These are phyloP conservation scores for Sphecodes monilicornis DNA, from an alignment of 2,888 invertebrate genomes.

Conservation along the genomic window DNA sequence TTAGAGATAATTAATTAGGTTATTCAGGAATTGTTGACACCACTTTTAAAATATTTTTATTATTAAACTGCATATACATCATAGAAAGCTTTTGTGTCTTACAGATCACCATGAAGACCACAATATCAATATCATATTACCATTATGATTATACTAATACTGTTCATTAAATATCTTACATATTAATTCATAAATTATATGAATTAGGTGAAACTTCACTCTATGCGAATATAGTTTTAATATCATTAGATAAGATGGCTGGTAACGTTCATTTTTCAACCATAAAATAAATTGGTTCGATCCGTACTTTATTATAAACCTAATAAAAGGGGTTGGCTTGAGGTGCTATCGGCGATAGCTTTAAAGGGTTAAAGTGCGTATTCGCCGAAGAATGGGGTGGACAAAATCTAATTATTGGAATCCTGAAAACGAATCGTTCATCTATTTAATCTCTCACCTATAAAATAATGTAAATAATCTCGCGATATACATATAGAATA, in stretches of 20 bases:
- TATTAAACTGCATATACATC: too few relatives aligned
- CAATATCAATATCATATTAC: neutral
- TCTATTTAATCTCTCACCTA: neutral
- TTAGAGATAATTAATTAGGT: too few relatives aligned
- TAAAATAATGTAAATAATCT: neutral
- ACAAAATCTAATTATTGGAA: neutral
- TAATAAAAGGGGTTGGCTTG: neutral
- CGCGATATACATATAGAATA: neutral
- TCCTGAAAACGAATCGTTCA: neutral
- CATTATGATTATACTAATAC: neutral
- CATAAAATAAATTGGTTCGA: neutral
- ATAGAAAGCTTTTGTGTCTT: too few relatives aligned
- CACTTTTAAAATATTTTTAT: neutral
- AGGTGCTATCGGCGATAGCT: neutral
- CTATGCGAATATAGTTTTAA: neutral
- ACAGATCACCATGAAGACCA: neutral
- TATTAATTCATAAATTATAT: neutral
- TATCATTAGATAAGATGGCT: neutral
- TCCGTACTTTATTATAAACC: neutral
- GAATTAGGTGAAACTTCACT: neutral
- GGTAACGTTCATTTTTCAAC: neutral
- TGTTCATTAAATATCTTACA: neutral
- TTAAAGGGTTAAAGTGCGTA: neutral
- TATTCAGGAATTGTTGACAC: too few relatives aligned
- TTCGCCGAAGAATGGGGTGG: neutral